Evolutionary conservation across 2,113 vertebrate genomes (phyloP), one percentile per base, ranked within the genome.

Genomic region (Probosciger aterrimus): DNA sequence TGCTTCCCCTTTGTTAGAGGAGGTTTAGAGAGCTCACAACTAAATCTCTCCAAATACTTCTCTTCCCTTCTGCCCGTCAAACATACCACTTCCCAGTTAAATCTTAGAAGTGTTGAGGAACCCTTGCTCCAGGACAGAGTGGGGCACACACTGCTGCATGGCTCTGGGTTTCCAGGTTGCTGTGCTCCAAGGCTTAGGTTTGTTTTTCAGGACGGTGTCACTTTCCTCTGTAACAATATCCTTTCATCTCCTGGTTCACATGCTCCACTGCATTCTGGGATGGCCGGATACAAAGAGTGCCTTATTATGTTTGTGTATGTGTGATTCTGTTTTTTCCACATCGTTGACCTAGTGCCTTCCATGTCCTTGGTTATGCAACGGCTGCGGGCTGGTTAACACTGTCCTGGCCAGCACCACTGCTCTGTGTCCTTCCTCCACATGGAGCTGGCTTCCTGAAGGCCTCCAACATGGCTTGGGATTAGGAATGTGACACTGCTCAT

Each of bases 301-400:
- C 97, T 98, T 98, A 97, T 98, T 98, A 81, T 98, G 95, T 86
- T 90, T 96, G 74, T 97, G 90, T 97, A 76, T 96, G 84, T 95
- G 94, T 78, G 93, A 97, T 95, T 95, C 97, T 96, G 94, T 96
- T 97, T 97, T 96, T 98, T 97, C 97, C 94, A 87, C 89, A 11
- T 96, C 22, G 13, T 87, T 94, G 94, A 94, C 96, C 96, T 96
- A 50, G 92, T 94, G 84, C 96, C 93, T 93, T 96, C 92, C 70
- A 88, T 91, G 96, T 97, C 96, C 97, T 98, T 97, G 70, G 89
- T 98, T 98, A 98, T 92, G 94, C 96, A 98, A 97, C 1, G 62
- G 53, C 78, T 82, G 69, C 20, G 5, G 81, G 82, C 82, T 74
- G 50, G 37, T 95, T 97, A 98, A 97, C 96, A 1, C 96, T 96